Conservation (phyloP, 2,113 vertebrate genomes). For the Alethe diademata region DNA sequence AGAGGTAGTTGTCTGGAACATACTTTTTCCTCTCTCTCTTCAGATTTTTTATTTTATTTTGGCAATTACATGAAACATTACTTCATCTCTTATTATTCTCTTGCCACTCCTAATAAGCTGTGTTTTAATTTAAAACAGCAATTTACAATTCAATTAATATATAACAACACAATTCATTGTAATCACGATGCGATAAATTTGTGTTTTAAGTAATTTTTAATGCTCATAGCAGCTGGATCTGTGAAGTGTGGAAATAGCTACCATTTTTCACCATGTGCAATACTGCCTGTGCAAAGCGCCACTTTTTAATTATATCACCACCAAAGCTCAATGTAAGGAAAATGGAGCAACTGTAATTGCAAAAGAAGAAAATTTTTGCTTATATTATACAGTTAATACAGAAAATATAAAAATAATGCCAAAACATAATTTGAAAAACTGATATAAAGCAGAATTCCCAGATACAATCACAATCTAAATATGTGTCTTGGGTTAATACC, state of each 20-base stretch:
- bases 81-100: conserved; percentile 58
- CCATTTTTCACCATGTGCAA: conserved; percentile 73
- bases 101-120: conserved; percentile 66
- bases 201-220: conserved; percentile 80
- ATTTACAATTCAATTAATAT: conserved; percentile 76
- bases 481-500: neutral
- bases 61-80: conserved; percentile 65
- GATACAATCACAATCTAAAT: neutral
- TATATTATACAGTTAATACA: neutral
- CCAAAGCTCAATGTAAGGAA: neutral
- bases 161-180: conserved; percentile 72
- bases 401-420: conserved; percentile 6
- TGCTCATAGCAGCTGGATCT: conserved; percentile 73
- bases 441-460: neutral
- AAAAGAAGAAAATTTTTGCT: conserved; percentile 9
- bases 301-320: conserved; percentile 68
- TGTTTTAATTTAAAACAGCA: conserved; percentile 78
- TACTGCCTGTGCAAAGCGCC: conserved; percentile 52
- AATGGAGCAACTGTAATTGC: conserved; percentile 30
- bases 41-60: conserved; percentile 59
- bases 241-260: conserved; percentile 78
- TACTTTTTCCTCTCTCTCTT: neutral
- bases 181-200: conserved; percentile 72
- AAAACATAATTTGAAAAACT: neutral
- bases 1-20: neutral